Percentiles rank a stretch among this genome's conserved stretches.
These are phyloP conservation scores for Ormia ochracea DNA, from an alignment of 2,888 invertebrate species.

Conservation along the genomic window DNA sequence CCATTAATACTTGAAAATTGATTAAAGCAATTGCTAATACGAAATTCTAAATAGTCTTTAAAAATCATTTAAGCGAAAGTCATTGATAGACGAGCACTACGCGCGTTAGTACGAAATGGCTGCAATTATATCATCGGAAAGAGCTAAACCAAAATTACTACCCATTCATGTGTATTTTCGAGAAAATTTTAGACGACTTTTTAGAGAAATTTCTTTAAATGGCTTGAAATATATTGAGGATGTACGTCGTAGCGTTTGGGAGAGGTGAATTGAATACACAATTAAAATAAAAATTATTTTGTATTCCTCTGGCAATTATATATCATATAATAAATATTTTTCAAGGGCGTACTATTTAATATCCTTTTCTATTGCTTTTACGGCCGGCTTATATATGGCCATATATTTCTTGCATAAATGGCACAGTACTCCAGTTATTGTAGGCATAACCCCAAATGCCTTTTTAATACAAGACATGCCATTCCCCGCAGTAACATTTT, in stretches of 20 bases:
- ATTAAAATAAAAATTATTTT: neutral
- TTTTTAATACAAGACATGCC: constrained; percentile 77
- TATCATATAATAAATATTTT: neutral
- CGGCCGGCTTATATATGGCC: constrained; percentile 41
- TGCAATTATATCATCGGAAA: neutral
- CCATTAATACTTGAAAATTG: neutral
- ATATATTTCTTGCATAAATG: constrained; percentile 51
- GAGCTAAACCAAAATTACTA: constrained; percentile 25
- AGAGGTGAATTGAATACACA: constrained; percentile 48
- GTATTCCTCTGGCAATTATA: neutral
- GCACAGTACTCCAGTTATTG: constrained; percentile 50
- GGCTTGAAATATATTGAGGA: constrained; percentile 53
- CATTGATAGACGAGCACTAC: neutral
- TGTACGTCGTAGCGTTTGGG: constrained; percentile 28
- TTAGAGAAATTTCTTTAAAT: constrained; percentile 43
- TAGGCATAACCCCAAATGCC: constrained; percentile 38
- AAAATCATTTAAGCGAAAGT: neutral
- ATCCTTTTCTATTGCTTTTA: constrained; percentile 34
- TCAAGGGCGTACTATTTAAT: constrained; percentile 34
- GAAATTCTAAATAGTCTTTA: neutral
- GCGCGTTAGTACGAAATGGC: neutral
- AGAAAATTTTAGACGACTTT: constrained; percentile 35
- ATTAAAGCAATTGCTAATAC: neutral
- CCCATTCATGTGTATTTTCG: constrained; percentile 37
- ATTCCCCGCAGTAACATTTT: constrained; percentile 87